Percentiles rank a stretch among this genome's conserved stretches.
Evolutionary conservation across 2,797 vertebrate genomes (phyloP).

Genomic region (Pangasius macronema): DNA sequence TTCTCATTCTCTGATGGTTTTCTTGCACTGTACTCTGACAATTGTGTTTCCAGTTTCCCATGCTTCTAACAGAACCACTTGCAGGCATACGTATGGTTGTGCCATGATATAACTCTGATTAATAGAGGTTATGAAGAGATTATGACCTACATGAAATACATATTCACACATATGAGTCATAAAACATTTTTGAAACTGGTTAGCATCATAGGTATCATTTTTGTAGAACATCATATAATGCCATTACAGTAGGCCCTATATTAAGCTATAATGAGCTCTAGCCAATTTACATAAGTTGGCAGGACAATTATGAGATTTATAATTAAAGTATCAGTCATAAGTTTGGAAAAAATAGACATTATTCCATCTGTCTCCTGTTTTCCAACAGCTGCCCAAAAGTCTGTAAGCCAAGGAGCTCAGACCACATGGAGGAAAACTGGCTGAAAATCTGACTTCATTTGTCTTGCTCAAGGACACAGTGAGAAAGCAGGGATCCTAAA

Average conservation of each 20-base stretch:
- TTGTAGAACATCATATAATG: neutral
- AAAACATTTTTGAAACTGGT: neutral
- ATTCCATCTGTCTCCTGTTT: conserved; percentile 3
- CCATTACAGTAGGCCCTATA: neutral
- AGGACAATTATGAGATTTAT: neutral
- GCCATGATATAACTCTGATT: neutral
- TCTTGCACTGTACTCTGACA: neutral
- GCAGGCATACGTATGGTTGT: neutral
- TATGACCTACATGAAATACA: neutral
- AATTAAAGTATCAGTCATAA: conserved; percentile 6
- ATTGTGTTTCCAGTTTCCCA: neutral
- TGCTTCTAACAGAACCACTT: neutral
- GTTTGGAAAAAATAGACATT: neutral
- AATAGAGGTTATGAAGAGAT: neutral
- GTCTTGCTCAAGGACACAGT: conserved; percentile 14
- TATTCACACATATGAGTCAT: neutral
- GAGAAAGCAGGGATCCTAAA: neutral
- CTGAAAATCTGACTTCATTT: neutral
- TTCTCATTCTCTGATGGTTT: neutral
- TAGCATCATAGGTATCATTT: neutral
- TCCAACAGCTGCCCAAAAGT: neutral
- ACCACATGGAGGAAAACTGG: conserved; percentile 3
- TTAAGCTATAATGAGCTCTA: neutral
- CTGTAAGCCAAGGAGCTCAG: neutral
- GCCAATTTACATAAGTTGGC: neutral